Conservation (phyloP, 1,140 invertebrate genomes). For the Musca vetustissima region DNA sequence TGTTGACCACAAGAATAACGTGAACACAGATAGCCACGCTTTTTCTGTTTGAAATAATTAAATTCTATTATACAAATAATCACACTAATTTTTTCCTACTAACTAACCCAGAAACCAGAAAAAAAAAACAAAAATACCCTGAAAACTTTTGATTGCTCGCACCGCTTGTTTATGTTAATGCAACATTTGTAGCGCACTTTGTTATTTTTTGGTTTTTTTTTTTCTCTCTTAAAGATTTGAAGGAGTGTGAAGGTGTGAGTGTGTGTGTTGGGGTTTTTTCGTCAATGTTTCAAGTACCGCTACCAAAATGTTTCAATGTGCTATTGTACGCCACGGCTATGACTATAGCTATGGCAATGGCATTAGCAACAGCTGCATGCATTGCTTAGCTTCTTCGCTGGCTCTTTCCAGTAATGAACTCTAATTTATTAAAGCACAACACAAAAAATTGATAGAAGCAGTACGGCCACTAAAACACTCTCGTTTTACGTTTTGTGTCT, state of each 20-base stretch:
- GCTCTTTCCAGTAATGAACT: constrained; percentile 8
- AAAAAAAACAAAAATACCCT: no score
- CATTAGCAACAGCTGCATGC: constrained; percentile 10
- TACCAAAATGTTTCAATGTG: no score
- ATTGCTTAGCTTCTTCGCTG: neutral
- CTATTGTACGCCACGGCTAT: neutral
- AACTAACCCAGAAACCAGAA: neutral
- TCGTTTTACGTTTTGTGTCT: no score
- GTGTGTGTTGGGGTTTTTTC: neutral
- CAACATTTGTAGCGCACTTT: constrained; percentile 6
- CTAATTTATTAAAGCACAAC: constrained; percentile 13
- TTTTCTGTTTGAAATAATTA: constrained; percentile 4
- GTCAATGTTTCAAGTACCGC: constrained; percentile 4
- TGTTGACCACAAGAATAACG: no score
- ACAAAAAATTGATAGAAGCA: neutral
- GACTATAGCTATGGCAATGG: neutral
- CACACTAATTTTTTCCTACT: neutral
- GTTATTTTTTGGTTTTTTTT: no score
- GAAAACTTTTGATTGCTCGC: constrained; percentile 3
- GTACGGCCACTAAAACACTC: no score
- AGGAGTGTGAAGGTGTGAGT: no score
- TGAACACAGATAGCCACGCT: neutral
- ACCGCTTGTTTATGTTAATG: constrained; percentile 5
- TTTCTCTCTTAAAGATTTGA: no score
- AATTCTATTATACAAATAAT: constrained; percentile 16